Evolutionary conservation across 1,140 invertebrate genomes (phyloP).

Genomic region (Mycetomoellerius zeteki): DNA sequence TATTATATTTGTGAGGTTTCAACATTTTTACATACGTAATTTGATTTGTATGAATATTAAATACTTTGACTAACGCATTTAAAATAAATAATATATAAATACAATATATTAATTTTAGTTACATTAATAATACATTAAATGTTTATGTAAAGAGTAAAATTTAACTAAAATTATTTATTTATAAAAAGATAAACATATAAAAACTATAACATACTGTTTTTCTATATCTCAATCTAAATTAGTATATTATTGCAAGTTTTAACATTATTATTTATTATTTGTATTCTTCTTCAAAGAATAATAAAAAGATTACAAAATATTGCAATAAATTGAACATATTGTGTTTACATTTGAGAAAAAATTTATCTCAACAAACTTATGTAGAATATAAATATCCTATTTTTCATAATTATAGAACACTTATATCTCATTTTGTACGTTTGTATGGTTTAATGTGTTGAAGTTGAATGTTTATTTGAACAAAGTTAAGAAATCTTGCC

Average conservation of each 20-base stretch:
- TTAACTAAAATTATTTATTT: not conserved
- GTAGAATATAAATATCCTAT: not conserved
- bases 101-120: constrained; percentile 10
- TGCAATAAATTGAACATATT: not conserved
- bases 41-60: not conserved
- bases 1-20: not conserved
- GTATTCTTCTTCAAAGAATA: not conserved
- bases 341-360: not conserved
- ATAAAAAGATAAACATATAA: not conserved
- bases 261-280: not conserved
- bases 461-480: constrained; percentile 25
- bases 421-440: constrained; percentile 1
- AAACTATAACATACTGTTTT: not conserved
- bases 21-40: not conserved
- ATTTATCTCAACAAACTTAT: not conserved
- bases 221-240: not conserved
- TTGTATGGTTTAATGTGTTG: constrained; percentile 1
- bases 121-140: constrained; percentile 4
- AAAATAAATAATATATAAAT: not conserved
- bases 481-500: constrained; percentile 18
- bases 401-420: constrained; percentile 4
- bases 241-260: not conserved
- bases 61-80: not conserved
- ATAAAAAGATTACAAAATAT: constrained; percentile 6
- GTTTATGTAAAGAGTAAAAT: not conserved